These are phyloP conservation scores for Pentalonia nigronervosa DNA, from an alignment of 1,140 invertebrate genomes.

Conservation along the genomic window DNA sequence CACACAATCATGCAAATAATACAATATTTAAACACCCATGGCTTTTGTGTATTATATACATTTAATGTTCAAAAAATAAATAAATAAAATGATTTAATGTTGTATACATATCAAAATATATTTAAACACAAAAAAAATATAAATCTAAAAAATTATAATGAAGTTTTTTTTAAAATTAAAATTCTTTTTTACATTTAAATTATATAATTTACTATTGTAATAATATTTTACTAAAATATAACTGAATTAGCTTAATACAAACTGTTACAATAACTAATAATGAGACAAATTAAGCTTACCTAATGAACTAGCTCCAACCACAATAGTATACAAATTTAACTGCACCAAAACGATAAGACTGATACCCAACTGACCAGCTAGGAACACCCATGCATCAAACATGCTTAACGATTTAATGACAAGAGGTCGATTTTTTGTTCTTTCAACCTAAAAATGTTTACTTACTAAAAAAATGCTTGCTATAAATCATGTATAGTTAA, in stretches of 20 bases:
- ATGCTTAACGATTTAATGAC: constrained; percentile 78
- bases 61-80: too few relatives aligned
- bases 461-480: constrained; percentile 55
- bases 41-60: not conserved
- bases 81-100: not conserved
- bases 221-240: not conserved
- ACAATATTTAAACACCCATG: too few relatives aligned
- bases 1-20: too few relatives aligned
- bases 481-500: not conserved
- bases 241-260: not conserved
- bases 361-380: constrained; percentile 81
- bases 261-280: constrained; percentile 48
- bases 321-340: constrained; percentile 88
- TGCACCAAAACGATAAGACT: constrained; percentile 86
- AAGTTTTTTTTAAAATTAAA: not conserved
- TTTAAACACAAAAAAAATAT: not conserved
- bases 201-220: not conserved
- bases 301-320: constrained; percentile 84
- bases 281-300: constrained; percentile 64
- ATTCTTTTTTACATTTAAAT: not conserved
- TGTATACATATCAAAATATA: not conserved
- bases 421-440: constrained; percentile 86
- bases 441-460: constrained; percentile 72
- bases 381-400: constrained; percentile 80
- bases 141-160: not conserved